Base-by-base conservation (phyloP, 2,888 invertebrate genomes). In the Oscheius myriophilus region DNA sequence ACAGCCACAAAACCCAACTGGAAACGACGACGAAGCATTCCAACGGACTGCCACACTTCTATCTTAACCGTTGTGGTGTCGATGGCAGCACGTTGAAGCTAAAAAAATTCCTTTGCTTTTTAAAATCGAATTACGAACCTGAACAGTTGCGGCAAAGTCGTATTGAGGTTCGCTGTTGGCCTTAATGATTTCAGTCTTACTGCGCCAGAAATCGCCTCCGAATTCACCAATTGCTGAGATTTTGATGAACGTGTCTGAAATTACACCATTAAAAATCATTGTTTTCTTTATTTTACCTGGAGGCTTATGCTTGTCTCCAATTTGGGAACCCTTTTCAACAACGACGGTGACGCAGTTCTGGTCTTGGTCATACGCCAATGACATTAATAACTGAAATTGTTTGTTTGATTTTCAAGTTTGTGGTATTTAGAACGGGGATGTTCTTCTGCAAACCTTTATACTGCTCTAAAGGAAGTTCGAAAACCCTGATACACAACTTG, bases 141-240 rank as follows among this genome's bases (percentile, higher is more conserved):
- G 71, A 62, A 82, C 74, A 21, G 73, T 76, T 54, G 75, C 76
- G 26, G 77, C 72, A 66, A 73, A 72, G 55, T 78, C 76, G 70
- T 78, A 83, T 16, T 71, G 68, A 18, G 83, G 82, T 39, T 78
- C 77, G 18, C 69, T 72, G 21, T 70, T 66, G 18, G 75, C 72
- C 65, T 83, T 80, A n/a, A 79, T 69, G 11, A 75, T 75, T 49
- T 77, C 73, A 6, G 82, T 80, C 42, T 83, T 83, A 42, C 78
- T 73, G 23, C 78, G 69, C 16, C 71, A 76, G 18, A 83, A 61
- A 54, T 83, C 82, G 6, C 73, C 69, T 41, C 76, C 78, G 69
- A 73, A 78, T 61, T 79, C 79, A 18, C 78, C 77, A 45, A 78
- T 39, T 7, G 75, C 74, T 16, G 75, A 54, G n/a, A 83, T 72